Evolutionary conservation across 2,113 vertebrate species (phyloP), one percentile per base, ranked within the genome.

Genomic region (Lamprotornis superbus): DNA sequence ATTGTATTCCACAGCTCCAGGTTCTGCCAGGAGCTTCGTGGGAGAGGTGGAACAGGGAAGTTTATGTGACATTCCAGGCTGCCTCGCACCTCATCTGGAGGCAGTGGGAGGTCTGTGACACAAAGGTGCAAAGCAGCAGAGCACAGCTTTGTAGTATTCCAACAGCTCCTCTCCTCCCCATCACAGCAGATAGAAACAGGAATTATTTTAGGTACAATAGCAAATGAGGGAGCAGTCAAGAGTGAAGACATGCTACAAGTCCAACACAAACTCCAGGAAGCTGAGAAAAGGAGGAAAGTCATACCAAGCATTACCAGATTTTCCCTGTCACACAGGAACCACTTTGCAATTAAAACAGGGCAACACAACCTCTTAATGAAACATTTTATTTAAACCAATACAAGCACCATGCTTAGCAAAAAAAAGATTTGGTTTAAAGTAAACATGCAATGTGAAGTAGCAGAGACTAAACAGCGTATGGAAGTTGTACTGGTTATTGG

Each of bases 401-500:
- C 97, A 98, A 98, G 97, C 97, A 98, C 97, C 98, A 98, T 98
- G 98, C 98, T 98, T 97, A 98, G 97, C 97, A 96, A 97, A 94
- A 89, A 89, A 97, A 89, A 97, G 88, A 95, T 96, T 96, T 96
- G 96, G 95, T 97, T 97, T 94, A 94, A 98, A 98, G 91, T 97
- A 97, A 98, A 98, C 98, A 98, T 98, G 98, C 98, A 96, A 23
- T 52, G 92, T 97, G 95, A 97, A 95, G 88, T 94, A 96, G 96
- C 95, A 96, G 97, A 98, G 94, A 97, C 97, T 94, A 87, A 96
- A 95, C 87, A 94, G 96, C 75, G 5, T 64, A 81, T 89, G 90
- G 84, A 96, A 96, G 63, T 87, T 94, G 94, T 87, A 87, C 95
- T 96, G 96, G 68, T 92, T 97, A 94, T 80, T 55, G 88, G 31